Evolutionary conservation across 2,888 invertebrate genomes (phyloP).

Genomic region (Rhopalosiphum nymphaeae): DNA sequence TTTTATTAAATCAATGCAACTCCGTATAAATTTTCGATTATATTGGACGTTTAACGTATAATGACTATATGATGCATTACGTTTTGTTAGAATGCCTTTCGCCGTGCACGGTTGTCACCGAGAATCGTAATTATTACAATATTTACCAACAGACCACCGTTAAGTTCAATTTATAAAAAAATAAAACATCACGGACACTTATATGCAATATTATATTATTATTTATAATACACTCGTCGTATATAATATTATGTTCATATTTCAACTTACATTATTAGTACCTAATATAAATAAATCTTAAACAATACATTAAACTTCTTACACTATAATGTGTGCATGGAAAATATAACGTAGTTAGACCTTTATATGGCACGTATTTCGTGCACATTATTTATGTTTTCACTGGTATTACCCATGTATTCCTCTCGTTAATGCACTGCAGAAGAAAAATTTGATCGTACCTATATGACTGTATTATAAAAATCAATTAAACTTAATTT

Average conservation of each 20-base stretch:
- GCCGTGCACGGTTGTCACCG: neutral
- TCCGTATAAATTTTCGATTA: neutral
- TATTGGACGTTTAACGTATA: neutral
- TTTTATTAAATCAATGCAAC: neutral
- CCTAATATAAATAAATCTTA: slow-evolving; percentile 16
- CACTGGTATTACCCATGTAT: neutral
- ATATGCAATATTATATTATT: neutral
- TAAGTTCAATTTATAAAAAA: neutral
- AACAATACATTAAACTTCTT: slow-evolving; percentile 15
- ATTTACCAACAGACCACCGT: neutral
- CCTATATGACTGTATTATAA: neutral
- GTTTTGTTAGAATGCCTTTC: neutral
- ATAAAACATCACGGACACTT: neutral
- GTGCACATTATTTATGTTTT: slow-evolving; percentile 49
- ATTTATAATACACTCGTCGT: neutral
- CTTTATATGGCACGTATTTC: slow-evolving; percentile 47
- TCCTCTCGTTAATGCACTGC: neutral
- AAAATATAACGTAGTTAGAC: slow-evolving; percentile 52
- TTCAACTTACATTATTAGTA: neutral
- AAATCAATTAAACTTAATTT: neutral
- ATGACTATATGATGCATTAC: neutral
- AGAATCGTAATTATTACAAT: neutral
- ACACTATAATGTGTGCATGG: slow-evolving; percentile 38
- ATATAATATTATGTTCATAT: neutral
- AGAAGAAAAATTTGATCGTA: neutral